A percentile compares a stretch with the other conserved stretches of the same genome.
Evolutionary conservation across 2,888 invertebrate genomes (phyloP).

Genomic region (Pristionchus japonicus): DNA sequence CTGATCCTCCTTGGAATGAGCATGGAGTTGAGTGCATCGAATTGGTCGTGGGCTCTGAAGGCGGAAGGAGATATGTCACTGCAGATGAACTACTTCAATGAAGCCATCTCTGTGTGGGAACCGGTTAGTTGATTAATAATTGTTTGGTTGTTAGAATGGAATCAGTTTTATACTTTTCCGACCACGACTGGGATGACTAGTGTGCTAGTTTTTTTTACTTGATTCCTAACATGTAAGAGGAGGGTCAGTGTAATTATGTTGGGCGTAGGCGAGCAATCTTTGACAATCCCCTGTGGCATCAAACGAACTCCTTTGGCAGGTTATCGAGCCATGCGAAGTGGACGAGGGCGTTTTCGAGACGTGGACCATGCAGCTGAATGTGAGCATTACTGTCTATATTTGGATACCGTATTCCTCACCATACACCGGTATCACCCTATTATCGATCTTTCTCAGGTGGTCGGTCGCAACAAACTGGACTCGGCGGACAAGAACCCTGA

Average conservation of each 20-base stretch:
- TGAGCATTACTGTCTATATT: too few species aligned
- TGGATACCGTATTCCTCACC: background rate
- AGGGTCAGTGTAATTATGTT: too few species aligned
- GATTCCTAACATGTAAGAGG: too few species aligned
- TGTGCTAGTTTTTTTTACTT: too few species aligned
- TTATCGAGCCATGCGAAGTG: slow-evolving; percentile 69
- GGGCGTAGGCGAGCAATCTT: background rate
- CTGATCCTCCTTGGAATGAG: slow-evolving; percentile 88
- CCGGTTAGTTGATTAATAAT: slow-evolving; percentile 80
- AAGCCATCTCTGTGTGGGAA: slow-evolving; percentile 89
- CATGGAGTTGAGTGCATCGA: slow-evolving; percentile 80
- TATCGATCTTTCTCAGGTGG: slow-evolving; percentile 48
- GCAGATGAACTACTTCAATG: slow-evolving; percentile 94
- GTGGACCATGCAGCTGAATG: slow-evolving; percentile 54
- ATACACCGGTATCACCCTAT: background rate
- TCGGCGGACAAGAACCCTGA: slow-evolving; percentile 55
- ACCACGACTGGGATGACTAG: too few species aligned
- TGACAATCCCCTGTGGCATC: too few species aligned
- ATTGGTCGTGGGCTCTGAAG: slow-evolving; percentile 74
- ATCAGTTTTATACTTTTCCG: too few species aligned
- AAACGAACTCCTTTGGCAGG: too few species aligned
- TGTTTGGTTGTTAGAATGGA: background rate
- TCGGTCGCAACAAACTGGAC: slow-evolving; percentile 61
- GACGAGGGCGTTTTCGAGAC: slow-evolving; percentile 59
- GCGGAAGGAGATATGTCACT: slow-evolving; percentile 77